Conservation (phyloP, 2,888 invertebrate genomes). For the Lasioglossum villosulum region DNA sequence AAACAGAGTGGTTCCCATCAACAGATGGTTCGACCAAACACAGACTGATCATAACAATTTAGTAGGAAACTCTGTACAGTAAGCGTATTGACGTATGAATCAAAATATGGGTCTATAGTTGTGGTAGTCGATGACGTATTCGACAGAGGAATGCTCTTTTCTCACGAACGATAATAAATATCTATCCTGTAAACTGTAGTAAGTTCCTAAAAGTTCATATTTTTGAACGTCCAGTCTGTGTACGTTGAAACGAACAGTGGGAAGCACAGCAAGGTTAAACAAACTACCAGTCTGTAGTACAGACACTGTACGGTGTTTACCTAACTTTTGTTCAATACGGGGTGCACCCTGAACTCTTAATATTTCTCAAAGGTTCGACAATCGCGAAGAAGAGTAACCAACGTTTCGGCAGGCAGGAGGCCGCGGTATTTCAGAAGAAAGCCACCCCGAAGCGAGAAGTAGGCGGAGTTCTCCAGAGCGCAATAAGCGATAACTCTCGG, state of each 20-base stretch:
- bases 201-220: neutral
- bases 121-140: neutral
- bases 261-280: neutral
- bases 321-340: neutral
- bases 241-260: neutral
- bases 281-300: neutral
- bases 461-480: neutral
- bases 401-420: neutral
- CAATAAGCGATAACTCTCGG: conserved; percentile 13
- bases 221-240: neutral
- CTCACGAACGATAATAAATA: neutral
- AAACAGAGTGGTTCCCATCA: neutral
- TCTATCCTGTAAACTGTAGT: neutral
- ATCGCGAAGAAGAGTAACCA: neutral
- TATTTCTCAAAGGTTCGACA: neutral
- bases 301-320: neutral
- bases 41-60: neutral
- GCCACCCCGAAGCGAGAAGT: conserved; percentile 3
- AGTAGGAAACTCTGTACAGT: neutral
- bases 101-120: neutral
- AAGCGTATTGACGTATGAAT: neutral
- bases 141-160: neutral
- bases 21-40: neutral
- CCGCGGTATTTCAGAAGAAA: neutral
- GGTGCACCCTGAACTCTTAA: neutral